Evolutionary conservation across 2,888 invertebrate species (phyloP).

Genomic region (Cinara cedri): DNA sequence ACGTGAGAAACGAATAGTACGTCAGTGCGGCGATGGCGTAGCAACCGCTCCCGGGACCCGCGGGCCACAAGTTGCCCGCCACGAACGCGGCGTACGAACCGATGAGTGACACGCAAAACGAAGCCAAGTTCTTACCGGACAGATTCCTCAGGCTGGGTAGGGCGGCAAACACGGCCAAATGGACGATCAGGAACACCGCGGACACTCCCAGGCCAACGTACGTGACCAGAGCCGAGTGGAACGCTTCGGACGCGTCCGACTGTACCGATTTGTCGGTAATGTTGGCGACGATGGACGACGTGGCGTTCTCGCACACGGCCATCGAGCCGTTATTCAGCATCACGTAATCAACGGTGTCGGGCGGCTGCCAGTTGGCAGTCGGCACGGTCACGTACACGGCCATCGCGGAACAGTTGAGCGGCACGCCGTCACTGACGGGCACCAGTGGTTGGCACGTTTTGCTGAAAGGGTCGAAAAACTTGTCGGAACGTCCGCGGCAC

Average conservation of each 20-base stretch:
- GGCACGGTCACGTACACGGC: neutral
- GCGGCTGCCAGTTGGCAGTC: slow-evolving; percentile 6
- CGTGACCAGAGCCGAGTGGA: slow-evolving; percentile 61
- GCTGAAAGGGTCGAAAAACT: slow-evolving; percentile 65
- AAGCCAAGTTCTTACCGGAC: slow-evolving; percentile 66
- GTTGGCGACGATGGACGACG: neutral
- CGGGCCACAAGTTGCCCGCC: slow-evolving; percentile 62
- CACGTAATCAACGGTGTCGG: slow-evolving; percentile 45
- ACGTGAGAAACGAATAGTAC: slow-evolving; percentile 66
- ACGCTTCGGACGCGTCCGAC: neutral
- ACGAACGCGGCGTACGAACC: slow-evolving; percentile 65
- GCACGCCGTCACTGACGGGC: neutral
- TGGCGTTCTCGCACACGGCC: slow-evolving; percentile 61
- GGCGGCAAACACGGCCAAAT: slow-evolving; percentile 64
- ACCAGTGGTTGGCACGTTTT: slow-evolving; percentile 62
- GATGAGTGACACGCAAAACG: slow-evolving; percentile 65
- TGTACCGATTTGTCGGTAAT: too few species aligned
- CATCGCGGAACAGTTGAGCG: neutral
- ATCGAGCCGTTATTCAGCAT: slow-evolving; percentile 62
- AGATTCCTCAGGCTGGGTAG: slow-evolving; percentile 65
- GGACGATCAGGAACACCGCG: slow-evolving; percentile 64
- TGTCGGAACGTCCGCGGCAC: neutral
- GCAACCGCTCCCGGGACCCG: slow-evolving; percentile 62
- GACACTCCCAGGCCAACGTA: slow-evolving; percentile 65
- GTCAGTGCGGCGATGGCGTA: slow-evolving; percentile 63